These are phyloP conservation scores for Rhinolophus sinicus DNA, from an alignment of 2,113 vertebrate species.

Conservation along the genomic window DNA sequence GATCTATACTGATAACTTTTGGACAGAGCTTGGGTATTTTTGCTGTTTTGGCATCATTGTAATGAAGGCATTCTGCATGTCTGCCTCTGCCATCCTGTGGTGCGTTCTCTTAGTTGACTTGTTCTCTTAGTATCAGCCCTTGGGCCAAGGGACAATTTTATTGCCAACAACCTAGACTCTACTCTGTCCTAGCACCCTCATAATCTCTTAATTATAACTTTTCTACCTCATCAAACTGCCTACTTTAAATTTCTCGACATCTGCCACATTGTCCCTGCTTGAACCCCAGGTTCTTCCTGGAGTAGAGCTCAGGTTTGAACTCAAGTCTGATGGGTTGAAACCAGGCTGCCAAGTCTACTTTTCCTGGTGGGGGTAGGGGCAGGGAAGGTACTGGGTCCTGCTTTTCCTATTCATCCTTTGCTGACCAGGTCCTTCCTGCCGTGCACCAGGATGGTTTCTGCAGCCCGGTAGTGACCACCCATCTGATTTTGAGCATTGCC, in stretches of 20 bases:
- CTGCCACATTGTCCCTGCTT: not conserved
- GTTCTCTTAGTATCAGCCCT: not conserved
- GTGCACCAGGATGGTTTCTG: not conserved
- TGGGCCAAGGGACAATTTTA: not conserved
- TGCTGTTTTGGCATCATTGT: not conserved
- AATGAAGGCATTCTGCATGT: not conserved
- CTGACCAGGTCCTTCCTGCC: not conserved
- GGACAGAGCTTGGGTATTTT: not conserved
- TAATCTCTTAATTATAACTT: not conserved
- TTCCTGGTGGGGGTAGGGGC: not conserved
- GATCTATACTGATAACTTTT: not conserved
- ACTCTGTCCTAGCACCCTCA: not conserved
- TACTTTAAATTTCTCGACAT: not conserved
- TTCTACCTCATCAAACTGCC: not conserved
- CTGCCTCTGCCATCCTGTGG: not conserved
- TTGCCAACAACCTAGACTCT: not conserved
- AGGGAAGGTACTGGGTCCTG: not conserved
- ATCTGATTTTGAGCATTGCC: not conserved
- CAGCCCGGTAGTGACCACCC: not conserved
- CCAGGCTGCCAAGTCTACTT: not conserved
- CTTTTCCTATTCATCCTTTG: not conserved
- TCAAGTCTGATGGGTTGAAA: not conserved
- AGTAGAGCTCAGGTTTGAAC: not conserved
- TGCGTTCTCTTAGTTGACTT: not conserved
- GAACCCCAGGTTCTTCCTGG: not conserved